Evolutionary conservation across 1,140 invertebrate species (phyloP), one percentile per base, ranked within the genome.

Genomic region (Macrotrachela quadricornifera): DNA sequence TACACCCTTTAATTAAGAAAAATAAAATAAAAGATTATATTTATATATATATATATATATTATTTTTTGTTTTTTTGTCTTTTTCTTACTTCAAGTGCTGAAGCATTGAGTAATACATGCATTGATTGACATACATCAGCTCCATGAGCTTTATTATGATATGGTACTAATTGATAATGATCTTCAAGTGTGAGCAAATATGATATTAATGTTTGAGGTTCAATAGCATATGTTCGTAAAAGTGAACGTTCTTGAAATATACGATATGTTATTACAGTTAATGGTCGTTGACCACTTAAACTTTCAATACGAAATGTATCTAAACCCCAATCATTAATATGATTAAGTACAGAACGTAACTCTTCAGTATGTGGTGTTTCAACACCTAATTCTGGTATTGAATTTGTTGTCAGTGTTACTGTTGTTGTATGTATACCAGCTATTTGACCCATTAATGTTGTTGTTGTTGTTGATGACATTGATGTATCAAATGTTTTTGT

Each of bases 111-210:
- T 36, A 75, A 62, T 30, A 73, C 71, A 58, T 73, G 69, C 18
- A 71, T 71, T 10, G 72, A 72, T 59, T 75, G 73, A 12, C 70
- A 70, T 45, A 75, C 73, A 59, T 75, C 73, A 41, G 73, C 71
- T 30, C 71, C 73, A 57, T 75, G 73, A 54, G 73, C 68, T 51
- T 66, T 64, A 57, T 74, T 75, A 60, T 75, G 73, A 61, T 71
- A 71, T 50, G 69, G 67, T 21, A 63, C 62, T 18, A 58, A 50
- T 57, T 87, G 78, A 71, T 99, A 99, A 71, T 96, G 88, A 71
- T 94, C 88, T 73, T 97, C 92, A 57, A 99, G 75, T 51, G 90
- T 92, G 76, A 90, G 82, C 71, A 95, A 79, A 72, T 92, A 96
- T 54, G 83, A 85, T 61, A 97, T 76, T 68, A 96, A 81, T 50